Conservation (phyloP, 2,888 invertebrate species). For the Megastigmus dorsalis region DNA sequence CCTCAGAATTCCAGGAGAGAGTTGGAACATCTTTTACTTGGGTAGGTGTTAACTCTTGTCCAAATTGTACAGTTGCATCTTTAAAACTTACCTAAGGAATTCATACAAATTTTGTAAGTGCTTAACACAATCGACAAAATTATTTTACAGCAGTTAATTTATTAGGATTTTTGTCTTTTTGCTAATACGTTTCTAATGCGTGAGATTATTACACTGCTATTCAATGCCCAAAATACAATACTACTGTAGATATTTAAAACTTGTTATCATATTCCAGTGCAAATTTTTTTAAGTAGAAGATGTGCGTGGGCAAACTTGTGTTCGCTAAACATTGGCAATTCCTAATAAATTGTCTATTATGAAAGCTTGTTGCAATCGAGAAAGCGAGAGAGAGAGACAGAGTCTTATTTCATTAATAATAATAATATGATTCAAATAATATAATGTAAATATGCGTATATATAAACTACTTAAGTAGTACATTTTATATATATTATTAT, state of each 20-base stretch:
- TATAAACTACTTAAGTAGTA: no score
- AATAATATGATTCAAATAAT: no score
- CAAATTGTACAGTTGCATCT: conserved; percentile 65
- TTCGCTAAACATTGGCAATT: no score
- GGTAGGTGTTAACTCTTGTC: conserved; percentile 81
- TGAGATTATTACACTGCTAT: neutral
- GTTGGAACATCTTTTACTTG: conserved; percentile 83
- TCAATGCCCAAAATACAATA: neutral
- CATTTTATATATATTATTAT: no score
- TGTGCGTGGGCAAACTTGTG: no score
- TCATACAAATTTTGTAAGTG: no score
- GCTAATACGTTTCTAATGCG: neutral
- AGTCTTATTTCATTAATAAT: no score
- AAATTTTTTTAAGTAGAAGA: neutral
- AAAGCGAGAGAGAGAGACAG: no score
- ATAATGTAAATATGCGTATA: no score
- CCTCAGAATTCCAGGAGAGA: conserved; percentile 31
- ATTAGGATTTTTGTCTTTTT: neutral
- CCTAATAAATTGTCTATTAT: no score
- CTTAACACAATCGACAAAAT: neutral
- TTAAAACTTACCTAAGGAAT: conserved; percentile 28
- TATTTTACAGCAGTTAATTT: neutral
- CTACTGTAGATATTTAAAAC: no score
- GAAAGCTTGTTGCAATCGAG: no score
- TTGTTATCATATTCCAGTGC: neutral